phyloP scores from a whole-genome alignment of 2,113 vertebrate genomes.

The Centropus unirufus region DNA sequence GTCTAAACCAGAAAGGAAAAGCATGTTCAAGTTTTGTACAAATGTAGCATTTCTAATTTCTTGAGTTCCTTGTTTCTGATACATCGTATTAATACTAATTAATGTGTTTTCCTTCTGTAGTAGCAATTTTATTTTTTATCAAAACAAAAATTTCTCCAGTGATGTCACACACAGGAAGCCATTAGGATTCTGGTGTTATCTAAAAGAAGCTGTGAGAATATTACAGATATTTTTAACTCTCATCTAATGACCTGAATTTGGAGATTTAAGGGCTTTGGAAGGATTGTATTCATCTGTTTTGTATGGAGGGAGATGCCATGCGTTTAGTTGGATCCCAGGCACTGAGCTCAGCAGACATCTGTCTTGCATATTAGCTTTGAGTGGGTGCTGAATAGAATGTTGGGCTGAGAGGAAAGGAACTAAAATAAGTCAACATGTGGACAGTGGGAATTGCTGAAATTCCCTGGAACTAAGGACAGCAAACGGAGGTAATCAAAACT shows the following conservation, averaged over 20 bases:
- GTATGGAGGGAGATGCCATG: not conserved
- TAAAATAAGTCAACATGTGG: not conserved
- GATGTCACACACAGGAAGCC: not conserved
- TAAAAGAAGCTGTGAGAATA: not conserved
- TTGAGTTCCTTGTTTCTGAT: not conserved
- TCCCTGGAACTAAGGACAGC: not conserved
- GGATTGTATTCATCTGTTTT: not conserved
- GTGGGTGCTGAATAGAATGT: not conserved
- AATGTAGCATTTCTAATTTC: not conserved
- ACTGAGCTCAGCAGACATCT: not conserved
- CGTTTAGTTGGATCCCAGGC: not conserved
- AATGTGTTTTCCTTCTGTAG: not conserved
- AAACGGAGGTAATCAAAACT: not conserved
- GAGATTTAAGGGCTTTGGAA: not conserved
- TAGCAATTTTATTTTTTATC: not conserved
- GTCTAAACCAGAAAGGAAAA: not conserved
- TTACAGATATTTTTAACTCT: slow-evolving; percentile 9
- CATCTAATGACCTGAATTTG: slow-evolving; percentile 18
- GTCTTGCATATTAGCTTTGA: not conserved
- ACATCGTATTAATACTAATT: not conserved
- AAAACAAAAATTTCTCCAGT: not conserved
- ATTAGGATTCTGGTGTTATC: not conserved
- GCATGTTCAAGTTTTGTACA: not conserved
- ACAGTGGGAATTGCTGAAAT: not conserved
- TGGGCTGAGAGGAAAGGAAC: not conserved